Percentiles rank a stretch among this genome's conserved stretches.
Conservation (phyloP, 2,797 vertebrate genomes). For the Chiroxiphia lanceolata region DNA sequence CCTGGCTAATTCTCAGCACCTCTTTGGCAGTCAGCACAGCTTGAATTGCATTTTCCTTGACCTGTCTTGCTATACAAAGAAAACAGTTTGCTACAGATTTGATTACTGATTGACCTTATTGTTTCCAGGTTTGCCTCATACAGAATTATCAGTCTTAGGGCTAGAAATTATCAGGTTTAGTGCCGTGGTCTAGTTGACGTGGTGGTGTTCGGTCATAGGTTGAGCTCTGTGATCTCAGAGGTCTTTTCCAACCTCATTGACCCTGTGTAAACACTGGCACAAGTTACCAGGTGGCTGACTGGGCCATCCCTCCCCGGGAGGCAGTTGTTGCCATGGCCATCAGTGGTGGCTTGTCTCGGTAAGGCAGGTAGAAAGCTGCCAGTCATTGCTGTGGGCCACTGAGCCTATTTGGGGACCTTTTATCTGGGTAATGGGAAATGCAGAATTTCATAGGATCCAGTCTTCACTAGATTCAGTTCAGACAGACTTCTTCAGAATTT, state of each 20-base stretch:
- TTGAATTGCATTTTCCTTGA: neutral
- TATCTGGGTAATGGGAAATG: neutral
- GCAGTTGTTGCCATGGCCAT: neutral
- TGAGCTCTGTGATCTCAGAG: neutral
- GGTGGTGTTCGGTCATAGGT: neutral
- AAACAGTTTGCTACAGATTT: neutral
- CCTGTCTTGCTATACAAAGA: neutral
- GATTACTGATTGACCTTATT: neutral
- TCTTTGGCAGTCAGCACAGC: neutral
- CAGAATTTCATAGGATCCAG: neutral
- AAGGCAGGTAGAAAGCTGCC: neutral
- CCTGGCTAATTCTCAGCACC: neutral
- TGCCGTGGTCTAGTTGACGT: neutral
- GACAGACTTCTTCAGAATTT: neutral
- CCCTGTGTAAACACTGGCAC: neutral
- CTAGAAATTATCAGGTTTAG: neutral
- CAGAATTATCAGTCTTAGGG: neutral
- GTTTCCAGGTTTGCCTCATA: neutral
- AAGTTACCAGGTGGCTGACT: neutral
- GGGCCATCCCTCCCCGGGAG: fast-evolving
- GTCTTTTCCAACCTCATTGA: neutral
- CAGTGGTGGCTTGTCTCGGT: neutral
- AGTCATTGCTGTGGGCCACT: neutral
- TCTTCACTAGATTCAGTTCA: neutral
- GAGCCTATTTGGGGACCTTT: neutral